phyloP scores from a whole-genome alignment of 2,797 vertebrate genomes.

The Rousettus madagascariensis region DNA sequence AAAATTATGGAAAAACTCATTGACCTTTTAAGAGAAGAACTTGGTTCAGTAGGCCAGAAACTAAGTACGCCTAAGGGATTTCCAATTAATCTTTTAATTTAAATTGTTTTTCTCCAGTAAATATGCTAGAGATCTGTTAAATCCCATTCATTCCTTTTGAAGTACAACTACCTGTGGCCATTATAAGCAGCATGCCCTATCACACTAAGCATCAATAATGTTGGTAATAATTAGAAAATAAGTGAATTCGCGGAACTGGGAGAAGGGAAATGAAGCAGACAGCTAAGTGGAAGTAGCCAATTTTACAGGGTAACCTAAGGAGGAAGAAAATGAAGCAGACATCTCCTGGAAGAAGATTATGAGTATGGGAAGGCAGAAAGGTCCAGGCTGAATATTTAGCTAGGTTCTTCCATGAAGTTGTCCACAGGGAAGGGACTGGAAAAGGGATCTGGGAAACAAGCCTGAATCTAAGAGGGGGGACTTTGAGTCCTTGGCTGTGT shows the following conservation, averaged over 20 bases:
- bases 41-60: conserved; percentile 64
- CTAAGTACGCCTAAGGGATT: conserved; percentile 63
- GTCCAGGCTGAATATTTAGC: not conserved
- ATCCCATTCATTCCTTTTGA: not conserved
- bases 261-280: not conserved
- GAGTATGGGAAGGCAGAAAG: not conserved
- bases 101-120: conserved; percentile 59
- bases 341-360: not conserved
- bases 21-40: conserved; percentile 74
- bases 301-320: not conserved
- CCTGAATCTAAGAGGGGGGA: not conserved
- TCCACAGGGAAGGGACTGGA: not conserved
- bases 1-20: conserved; percentile 69
- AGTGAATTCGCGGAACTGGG: not conserved
- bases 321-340: not conserved
- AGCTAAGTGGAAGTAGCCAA: not conserved
- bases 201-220: not conserved
- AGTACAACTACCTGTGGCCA: conserved; percentile 14
- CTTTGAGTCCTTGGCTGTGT: not conserved
- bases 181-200: not conserved
- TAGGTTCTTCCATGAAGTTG: not conserved
- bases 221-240: conserved; percentile 23
- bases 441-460: not conserved
- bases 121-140: not conserved
- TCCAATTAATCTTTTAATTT: conserved; percentile 74